These are phyloP conservation scores for Sarcophaga bullata DNA, from an alignment of 1,140 invertebrate species.

Conservation along the genomic window DNA sequence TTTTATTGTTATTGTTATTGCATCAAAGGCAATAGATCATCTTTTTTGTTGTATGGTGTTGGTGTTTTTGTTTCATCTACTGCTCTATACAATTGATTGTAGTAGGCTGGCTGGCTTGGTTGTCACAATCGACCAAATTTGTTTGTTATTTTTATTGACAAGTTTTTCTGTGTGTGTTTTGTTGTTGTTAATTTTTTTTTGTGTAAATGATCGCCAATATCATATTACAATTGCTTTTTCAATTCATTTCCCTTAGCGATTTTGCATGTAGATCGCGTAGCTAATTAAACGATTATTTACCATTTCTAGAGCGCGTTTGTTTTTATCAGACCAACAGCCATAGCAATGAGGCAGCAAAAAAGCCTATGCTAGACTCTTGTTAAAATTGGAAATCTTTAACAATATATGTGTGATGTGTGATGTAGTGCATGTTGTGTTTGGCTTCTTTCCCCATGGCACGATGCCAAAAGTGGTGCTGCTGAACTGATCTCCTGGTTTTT, in stretches of 20 bases:
- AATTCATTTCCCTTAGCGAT: slow-evolving; percentile 35
- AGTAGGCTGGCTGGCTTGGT: neutral
- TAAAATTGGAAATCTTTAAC: neutral
- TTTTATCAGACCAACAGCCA: neutral
- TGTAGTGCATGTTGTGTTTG: neutral
- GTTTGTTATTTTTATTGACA: neutral
- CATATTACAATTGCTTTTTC: neutral
- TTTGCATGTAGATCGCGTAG: slow-evolving; percentile 40
- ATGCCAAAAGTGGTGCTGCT: slow-evolving; percentile 31
- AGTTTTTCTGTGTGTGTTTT: neutral
- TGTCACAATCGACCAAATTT: slow-evolving; percentile 5
- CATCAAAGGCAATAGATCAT: neutral
- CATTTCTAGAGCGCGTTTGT: slow-evolving; percentile 27
- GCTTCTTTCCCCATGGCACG: slow-evolving; percentile 33
- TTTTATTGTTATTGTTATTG: slow-evolving; percentile 28
- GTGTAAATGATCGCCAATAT: neutral
- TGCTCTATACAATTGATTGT: no score
- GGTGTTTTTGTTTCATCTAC: neutral
- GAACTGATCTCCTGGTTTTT: slow-evolving; percentile 26
- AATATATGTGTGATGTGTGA: neutral
- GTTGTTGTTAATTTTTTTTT: neutral
- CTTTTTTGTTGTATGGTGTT: neutral
- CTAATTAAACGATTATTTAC: slow-evolving; percentile 41
- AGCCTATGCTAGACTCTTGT: neutral
- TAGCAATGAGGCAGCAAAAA: neutral